Conservation (phyloP, 1,140 invertebrate genomes). For the Frieseomelitta varia region DNA sequence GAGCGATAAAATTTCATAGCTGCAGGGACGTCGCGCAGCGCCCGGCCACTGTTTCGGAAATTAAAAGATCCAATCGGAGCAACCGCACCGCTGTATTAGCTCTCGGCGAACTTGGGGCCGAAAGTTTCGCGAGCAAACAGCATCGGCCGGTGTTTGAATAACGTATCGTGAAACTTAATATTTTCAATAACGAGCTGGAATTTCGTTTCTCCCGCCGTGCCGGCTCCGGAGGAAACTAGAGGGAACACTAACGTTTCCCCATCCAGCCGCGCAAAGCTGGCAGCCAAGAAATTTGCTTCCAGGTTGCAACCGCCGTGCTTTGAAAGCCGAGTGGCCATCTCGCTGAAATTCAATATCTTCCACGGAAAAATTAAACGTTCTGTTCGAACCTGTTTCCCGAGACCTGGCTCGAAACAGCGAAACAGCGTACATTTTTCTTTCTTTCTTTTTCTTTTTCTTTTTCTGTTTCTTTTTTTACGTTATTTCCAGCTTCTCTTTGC, state of each 20-base stretch:
- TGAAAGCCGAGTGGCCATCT: not conserved
- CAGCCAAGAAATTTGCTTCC: not conserved
- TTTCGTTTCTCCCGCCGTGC: constrained; percentile 40
- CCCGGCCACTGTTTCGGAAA: not conserved
- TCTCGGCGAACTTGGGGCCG: constrained; percentile 46
- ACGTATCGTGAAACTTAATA: constrained; percentile 63
- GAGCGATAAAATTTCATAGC: not conserved
- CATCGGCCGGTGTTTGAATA: constrained; percentile 59
- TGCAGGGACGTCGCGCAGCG: not conserved
- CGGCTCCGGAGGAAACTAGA: not conserved
- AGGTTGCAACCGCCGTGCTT: not conserved
- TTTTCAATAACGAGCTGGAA: constrained; percentile 61
- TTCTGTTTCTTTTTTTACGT: too few relatives aligned
- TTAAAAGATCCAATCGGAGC: not conserved
- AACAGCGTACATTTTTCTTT: too few relatives aligned
- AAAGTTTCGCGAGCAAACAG: constrained; percentile 41
- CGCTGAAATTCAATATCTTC: not conserved
- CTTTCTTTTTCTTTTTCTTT: too few relatives aligned
- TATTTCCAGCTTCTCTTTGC: too few relatives aligned
- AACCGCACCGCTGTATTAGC: constrained; percentile 11
- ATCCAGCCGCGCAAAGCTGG: not conserved
- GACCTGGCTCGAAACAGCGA: too few relatives aligned
- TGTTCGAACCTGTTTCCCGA: too few relatives aligned
- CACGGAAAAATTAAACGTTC: not conserved
- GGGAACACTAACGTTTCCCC: not conserved